Base-by-base conservation (phyloP, 2,113 vertebrate species). In the Tinamus guttatus region DNA sequence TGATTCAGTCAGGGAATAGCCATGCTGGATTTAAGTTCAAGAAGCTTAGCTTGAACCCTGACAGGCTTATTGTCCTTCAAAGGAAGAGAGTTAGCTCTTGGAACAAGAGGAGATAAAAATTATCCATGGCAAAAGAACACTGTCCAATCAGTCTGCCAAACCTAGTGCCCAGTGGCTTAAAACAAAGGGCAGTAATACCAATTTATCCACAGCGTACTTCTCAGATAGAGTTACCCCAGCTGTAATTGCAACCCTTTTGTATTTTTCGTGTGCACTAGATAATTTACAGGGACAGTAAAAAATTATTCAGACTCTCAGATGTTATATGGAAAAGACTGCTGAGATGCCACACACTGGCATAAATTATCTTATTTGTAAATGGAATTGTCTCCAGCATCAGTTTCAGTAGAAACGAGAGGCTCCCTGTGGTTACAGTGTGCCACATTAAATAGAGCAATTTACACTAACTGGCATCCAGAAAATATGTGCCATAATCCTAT, bases 31-130 rank as follows among this genome's bases (percentile, higher is more conserved):
- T 97, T 95, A 84, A 93, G 91, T 92, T 95, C 96, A 93, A 96
- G 96, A 96, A 97, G 93, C 76, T 89, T 93, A 93, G 67, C 47
- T 96, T 97, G 89, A 96, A 97, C 90, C 58, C 54, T 90, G 76
- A 96, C 62, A 93, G 91, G 67, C 73, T 96, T 74, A 73, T 51
- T 76, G 87, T 95, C 93, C 94, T 97, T 97, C 91, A 90, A 90
- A 95, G 87, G 47, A 86, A 92, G 71, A 10, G 13, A 97, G 90
- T 91, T 93, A 97, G 92, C 85, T 88, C 96, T 95, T 45, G 47
- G 96, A 95, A 92, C 63, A 96, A 93, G 43, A 56, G 36, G 45
- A 97, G 79, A 93, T 88, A 96, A 95, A 95, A 96, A 87, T 91
- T 90, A 95, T 93, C 87, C 86, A 74, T 67, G 84, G 93, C 79